A percentile compares a stretch with the other conserved stretches of the same genome.
Evolutionary conservation across 2,888 invertebrate species (phyloP).

Genomic region (Gasteruption jaculator): DNA sequence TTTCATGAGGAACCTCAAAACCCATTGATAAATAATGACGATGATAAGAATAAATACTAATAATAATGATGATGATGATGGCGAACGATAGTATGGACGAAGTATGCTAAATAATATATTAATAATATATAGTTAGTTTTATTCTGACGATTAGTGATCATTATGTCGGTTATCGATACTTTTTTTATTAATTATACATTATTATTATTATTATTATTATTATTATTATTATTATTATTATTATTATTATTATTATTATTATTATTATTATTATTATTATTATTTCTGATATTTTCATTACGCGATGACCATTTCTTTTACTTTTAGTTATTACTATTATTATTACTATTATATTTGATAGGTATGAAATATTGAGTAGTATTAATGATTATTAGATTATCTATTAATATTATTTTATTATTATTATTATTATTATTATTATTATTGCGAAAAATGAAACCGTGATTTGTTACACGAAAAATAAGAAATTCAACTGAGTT

Average conservation of each 20-base stretch:
- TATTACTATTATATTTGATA: slow-evolving; percentile 15
- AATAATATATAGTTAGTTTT: too few relatives aligned
- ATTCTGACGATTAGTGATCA: too few relatives aligned
- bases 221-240: slow-evolving; percentile 22
- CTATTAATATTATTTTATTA: slow-evolving; percentile 24
- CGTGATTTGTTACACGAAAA: too few relatives aligned
- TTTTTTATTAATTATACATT: slow-evolving; percentile 24
- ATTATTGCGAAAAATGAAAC: too few relatives aligned
- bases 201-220: slow-evolving; percentile 28
- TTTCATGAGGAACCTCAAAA: too few relatives aligned
- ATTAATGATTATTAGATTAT: background rate
- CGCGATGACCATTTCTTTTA: slow-evolving; percentile 20
- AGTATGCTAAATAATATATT: too few relatives aligned
- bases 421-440: slow-evolving; percentile 27
- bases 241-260: slow-evolving; percentile 24
- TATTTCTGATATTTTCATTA: slow-evolving; percentile 18
- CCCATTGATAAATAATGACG: too few relatives aligned
- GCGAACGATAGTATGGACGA: too few relatives aligned
- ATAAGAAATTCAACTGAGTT: too few relatives aligned
- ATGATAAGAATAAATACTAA: too few relatives aligned
- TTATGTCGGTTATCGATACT: too few relatives aligned
- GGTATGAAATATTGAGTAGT: background rate
- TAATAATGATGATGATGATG: too few relatives aligned
- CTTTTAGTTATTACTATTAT: slow-evolving; percentile 6
- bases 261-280: slow-evolving; percentile 24